Evolutionary conservation across 2,888 invertebrate species (phyloP).

Genomic region (Neoscelio sp.): DNA sequence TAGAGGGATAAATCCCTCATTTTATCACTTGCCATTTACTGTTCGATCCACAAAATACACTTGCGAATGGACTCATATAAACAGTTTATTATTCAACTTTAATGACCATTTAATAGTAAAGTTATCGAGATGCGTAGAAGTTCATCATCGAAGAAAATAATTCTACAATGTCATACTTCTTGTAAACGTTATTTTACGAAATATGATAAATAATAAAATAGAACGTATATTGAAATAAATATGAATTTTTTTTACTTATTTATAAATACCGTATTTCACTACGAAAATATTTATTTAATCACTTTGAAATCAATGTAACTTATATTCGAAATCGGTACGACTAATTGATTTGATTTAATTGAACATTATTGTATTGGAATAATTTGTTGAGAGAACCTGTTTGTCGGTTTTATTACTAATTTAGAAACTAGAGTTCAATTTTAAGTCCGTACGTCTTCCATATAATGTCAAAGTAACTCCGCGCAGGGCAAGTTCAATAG

Average conservation of each 20-base stretch:
- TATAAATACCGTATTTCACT: too few species aligned
- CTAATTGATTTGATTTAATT: constrained; percentile 53
- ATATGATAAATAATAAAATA: too few species aligned
- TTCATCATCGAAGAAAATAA: constrained; percentile 2
- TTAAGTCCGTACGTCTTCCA: constrained; percentile 10
- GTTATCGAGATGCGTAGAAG: constrained; percentile 13
- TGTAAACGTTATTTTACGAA: too few species aligned
- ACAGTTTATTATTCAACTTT: constrained; percentile 13
- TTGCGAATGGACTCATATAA: constrained; percentile 26
- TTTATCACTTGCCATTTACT: constrained; percentile 38
- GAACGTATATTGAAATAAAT: too few species aligned
- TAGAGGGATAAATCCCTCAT: constrained; percentile 19
- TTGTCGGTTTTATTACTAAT: constrained; percentile 37
- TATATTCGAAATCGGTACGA: constrained; percentile 33
- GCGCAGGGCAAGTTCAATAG: constrained; percentile 54
- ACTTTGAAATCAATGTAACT: constrained; percentile 23
- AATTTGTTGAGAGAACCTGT: constrained; percentile 61
- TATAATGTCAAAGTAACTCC: constrained; percentile 40
- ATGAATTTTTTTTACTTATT: too few species aligned
- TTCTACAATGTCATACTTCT: too few species aligned
- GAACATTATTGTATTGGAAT: constrained; percentile 43
- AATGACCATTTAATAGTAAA: constrained; percentile 24
- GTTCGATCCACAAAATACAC: constrained; percentile 34
- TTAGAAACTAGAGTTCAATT: constrained; percentile 57
- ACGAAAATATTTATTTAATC: too few species aligned